A percentile compares a stretch with the other conserved stretches of the same genome.
These are phyloP conservation scores for Python bivittatus DNA, from an alignment of 2,113 vertebrate genomes.

Conservation along the genomic window DNA sequence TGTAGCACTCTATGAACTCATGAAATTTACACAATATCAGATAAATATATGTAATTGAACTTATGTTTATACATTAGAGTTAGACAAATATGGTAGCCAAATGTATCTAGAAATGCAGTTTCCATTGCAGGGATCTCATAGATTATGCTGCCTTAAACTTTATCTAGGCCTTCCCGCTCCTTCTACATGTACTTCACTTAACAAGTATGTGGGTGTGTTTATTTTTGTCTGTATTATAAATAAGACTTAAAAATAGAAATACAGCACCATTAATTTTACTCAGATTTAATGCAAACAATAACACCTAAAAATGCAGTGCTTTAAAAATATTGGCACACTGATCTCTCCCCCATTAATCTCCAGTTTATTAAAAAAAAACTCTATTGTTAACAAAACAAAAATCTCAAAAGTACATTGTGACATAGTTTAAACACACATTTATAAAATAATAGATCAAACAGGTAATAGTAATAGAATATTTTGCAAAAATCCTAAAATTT, in stretches of 20 bases:
- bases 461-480: constrained; percentile 35
- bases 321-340: constrained; percentile 59
- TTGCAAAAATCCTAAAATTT: constrained; percentile 33
- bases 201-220: not conserved
- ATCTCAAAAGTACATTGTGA: constrained; percentile 61
- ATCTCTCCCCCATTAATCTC: constrained; percentile 21
- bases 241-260: constrained; percentile 32
- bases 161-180: not conserved
- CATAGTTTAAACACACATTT: constrained; percentile 61
- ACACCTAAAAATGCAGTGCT: constrained; percentile 40
- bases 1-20: not conserved
- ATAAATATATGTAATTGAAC: not conserved
- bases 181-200: not conserved
- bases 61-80: constrained; percentile 27
- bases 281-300: constrained; percentile 42
- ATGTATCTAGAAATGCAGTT: constrained; percentile 30
- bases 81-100: constrained; percentile 37
- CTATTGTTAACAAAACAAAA: constrained; percentile 61
- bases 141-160: constrained; percentile 21
- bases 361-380: constrained; percentile 45
- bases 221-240: no score
- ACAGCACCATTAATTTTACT: constrained; percentile 43
- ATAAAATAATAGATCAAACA: constrained; percentile 58
- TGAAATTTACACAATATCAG: not conserved
- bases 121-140: constrained; percentile 26